phyloP scores from a whole-genome alignment of 2,888 invertebrate species.

The Amblyjoppa proteus region DNA sequence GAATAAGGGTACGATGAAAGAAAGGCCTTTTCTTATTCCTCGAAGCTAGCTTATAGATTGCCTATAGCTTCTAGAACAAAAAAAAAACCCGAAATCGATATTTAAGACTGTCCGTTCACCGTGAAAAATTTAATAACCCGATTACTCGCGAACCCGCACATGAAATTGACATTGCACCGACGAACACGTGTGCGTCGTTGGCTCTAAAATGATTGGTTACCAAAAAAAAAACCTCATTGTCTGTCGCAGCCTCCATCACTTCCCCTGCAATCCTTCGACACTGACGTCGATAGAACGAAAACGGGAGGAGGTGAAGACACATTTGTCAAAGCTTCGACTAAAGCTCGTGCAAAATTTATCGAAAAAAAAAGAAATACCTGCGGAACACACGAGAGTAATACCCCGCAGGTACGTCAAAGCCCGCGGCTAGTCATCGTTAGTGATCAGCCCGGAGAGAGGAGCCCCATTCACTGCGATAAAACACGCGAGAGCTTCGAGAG shows the following conservation, averaged over 20 bases:
- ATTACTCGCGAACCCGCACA: slow-evolving; percentile 69
- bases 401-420: slow-evolving; percentile 35
- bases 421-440: slow-evolving; percentile 41
- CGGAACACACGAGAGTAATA: neutral
- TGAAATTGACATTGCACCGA: slow-evolving; percentile 72
- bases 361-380: neutral
- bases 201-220: slow-evolving; percentile 79
- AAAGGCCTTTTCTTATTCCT: neutral
- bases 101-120: slow-evolving; percentile 76
- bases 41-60: neutral
- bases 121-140: slow-evolving; percentile 81
- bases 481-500: slow-evolving; percentile 34
- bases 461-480: slow-evolving; percentile 47
- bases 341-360: neutral
- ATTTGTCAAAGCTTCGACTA: slow-evolving; percentile 7
- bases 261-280: neutral
- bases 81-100: slow-evolving; percentile 74
- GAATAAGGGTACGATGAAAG: neutral
- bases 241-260: neutral
- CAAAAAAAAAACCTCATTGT: slow-evolving; percentile 13
- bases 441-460: slow-evolving; percentile 36
- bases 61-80: neutral
- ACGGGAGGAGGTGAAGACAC: neutral
- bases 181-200: slow-evolving; percentile 76
- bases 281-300: slow-evolving; percentile 6